A percentile compares a stretch with the other conserved stretches of the same genome.
These are phyloP conservation scores for Rhinichthys klamathensis DNA, from an alignment of 2,113 vertebrate species.

Conservation along the genomic window DNA sequence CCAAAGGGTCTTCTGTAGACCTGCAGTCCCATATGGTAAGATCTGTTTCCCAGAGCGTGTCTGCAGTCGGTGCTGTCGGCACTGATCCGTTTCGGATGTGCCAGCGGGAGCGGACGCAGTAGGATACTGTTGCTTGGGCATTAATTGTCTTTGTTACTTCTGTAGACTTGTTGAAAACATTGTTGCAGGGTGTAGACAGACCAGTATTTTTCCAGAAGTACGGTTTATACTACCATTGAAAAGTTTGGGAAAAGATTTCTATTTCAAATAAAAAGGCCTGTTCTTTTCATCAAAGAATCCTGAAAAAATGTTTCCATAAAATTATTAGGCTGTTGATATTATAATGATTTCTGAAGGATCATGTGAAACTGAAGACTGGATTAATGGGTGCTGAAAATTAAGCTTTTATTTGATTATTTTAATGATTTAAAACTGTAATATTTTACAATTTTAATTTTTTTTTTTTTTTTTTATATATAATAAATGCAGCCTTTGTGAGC, in stretches of 20 bases:
- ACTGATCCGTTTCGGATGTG: slow-evolving; percentile 34
- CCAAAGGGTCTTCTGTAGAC: neutral
- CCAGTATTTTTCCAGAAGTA: neutral
- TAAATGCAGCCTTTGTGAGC: too few species aligned
- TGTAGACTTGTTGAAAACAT: slow-evolving; percentile 20
- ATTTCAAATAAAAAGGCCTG: too few species aligned
- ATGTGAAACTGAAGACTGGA: too few species aligned
- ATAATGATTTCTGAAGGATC: too few species aligned
- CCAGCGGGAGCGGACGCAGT: slow-evolving; percentile 11
- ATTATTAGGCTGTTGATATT: too few species aligned
- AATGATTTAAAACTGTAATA: too few species aligned
- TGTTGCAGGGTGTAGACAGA: neutral
- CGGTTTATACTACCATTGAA: neutral
- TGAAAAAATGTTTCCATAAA: neutral
- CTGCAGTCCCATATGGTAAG: slow-evolving; percentile 40
- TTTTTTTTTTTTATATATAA: too few species aligned
- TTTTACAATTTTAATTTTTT: too few species aligned
- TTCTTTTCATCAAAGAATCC: neutral
- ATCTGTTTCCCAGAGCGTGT: slow-evolving; percentile 9
- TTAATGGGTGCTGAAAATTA: too few species aligned
- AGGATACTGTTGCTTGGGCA: slow-evolving; percentile 38
- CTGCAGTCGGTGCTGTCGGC: slow-evolving; percentile 16
- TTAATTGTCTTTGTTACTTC: slow-evolving; percentile 30
- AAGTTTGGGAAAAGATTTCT: neutral
- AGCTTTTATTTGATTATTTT: too few species aligned